Conservation (phyloP, 2,797 vertebrate species). For the Rhinatrema bivittatum region DNA sequence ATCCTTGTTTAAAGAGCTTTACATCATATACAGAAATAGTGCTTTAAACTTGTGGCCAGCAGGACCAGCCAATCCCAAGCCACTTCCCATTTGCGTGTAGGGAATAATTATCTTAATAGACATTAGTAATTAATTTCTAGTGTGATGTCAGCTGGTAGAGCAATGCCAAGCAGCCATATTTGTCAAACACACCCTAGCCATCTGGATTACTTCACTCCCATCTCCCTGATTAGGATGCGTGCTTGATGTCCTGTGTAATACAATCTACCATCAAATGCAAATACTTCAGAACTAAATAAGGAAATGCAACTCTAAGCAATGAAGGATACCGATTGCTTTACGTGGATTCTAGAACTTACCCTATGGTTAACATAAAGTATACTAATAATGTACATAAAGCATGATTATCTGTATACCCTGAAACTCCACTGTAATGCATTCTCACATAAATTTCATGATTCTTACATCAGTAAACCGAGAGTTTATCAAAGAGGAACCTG, state of each 20-base stretch:
- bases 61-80: slow-evolving; percentile 28
- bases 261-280: slow-evolving; percentile 31
- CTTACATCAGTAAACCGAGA: no score
- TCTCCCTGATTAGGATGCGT: slow-evolving; percentile 51
- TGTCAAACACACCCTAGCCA: slow-evolving; percentile 48
- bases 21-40: no score
- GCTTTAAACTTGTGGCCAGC: slow-evolving; percentile 11
- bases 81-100: slow-evolving; percentile 25
- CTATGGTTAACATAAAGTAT: no score
- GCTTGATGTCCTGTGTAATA: slow-evolving; percentile 11
- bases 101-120: slow-evolving; percentile 41
- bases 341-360: no score
- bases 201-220: slow-evolving; percentile 43
- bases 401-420: no score
- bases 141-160: slow-evolving; percentile 63
- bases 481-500: no score
- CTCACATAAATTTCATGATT: no score
- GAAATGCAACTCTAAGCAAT: slow-evolving; percentile 12
- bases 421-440: no score
- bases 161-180: slow-evolving; percentile 56
- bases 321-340: neutral
- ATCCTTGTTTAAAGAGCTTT: no score
- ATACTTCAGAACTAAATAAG: slow-evolving; percentile 17
- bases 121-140: slow-evolving; percentile 43
- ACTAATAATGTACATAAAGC: no score